A percentile compares a stretch with the other conserved stretches of the same genome.
These are phyloP conservation scores for Hyles vespertilio DNA, from an alignment of 1,140 invertebrate species.

Conservation along the genomic window DNA sequence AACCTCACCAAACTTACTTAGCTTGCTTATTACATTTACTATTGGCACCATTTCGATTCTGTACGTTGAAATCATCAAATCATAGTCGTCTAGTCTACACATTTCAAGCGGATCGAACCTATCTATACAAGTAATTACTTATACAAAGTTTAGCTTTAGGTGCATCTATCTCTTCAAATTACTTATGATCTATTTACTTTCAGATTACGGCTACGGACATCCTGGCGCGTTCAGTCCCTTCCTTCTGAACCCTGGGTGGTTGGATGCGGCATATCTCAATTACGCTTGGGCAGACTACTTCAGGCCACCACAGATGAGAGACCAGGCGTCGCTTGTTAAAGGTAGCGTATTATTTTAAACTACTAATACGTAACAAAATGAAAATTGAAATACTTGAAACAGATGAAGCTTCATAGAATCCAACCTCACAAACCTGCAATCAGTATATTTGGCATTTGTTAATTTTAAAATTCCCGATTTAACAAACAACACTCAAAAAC, in stretches of 20 bases:
- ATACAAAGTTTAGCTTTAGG: constrained; percentile 12
- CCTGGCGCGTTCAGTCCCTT: constrained; percentile 82
- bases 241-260: constrained; percentile 83
- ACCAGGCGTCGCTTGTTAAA: constrained; percentile 76
- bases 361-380: too few relatives aligned
- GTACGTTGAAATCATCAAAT: too few relatives aligned
- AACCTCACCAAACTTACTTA: neutral
- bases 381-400: too few relatives aligned
- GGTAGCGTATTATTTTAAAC: constrained; percentile 65
- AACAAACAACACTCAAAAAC: constrained; percentile 70
- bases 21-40: too few relatives aligned
- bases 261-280: constrained; percentile 84
- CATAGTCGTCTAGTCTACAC: too few relatives aligned
- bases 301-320: constrained; percentile 71
- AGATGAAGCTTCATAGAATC: too few relatives aligned
- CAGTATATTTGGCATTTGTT: constrained; percentile 56
- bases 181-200: constrained; percentile 35
- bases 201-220: constrained; percentile 84
- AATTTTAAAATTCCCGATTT: constrained; percentile 72
- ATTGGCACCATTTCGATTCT: too few relatives aligned
- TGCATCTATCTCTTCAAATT: neutral
- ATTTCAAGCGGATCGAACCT: too few relatives aligned
- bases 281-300: constrained; percentile 84
- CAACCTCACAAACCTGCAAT: constrained; percentile 43
- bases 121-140: too few relatives aligned